Percentiles rank a stretch among this genome's conserved stretches.
Evolutionary conservation across 2,888 invertebrate species (phyloP).

Genomic region (Blastobasis adustella): DNA sequence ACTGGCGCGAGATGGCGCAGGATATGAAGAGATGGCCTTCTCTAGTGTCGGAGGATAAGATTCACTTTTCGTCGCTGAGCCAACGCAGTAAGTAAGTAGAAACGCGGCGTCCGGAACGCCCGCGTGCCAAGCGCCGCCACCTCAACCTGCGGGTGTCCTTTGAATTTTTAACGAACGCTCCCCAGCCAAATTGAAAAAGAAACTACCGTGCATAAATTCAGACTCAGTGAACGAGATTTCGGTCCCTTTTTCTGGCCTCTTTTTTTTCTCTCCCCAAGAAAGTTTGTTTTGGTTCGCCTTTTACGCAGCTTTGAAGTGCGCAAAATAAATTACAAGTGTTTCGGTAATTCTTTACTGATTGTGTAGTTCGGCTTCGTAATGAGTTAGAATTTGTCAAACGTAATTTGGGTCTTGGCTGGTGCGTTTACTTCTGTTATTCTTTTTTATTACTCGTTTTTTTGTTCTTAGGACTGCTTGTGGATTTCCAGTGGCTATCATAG

Average conservation of each 20-base stretch:
- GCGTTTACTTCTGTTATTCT: too few species aligned
- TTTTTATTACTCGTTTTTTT: too few species aligned
- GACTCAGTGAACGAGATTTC: conserved; percentile 15
- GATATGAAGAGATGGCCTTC: too few species aligned
- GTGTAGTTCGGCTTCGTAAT: too few species aligned
- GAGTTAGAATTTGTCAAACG: too few species aligned
- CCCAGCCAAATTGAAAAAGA: conserved; percentile 18
- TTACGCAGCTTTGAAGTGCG: conserved; percentile 5
- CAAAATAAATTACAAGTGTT: conserved; percentile 6
- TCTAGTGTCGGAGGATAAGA: too few species aligned
- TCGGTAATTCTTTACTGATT: neutral
- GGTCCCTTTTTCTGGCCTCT: conserved; percentile 1
- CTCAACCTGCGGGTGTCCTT: conserved; percentile 9
- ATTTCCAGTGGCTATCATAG: too few species aligned
- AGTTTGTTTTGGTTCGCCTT: conserved; percentile 8
- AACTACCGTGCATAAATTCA: conserved; percentile 16
- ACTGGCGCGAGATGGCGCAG: too few species aligned
- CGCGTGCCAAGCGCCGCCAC: conserved; percentile 3
- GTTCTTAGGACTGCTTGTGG: too few species aligned
- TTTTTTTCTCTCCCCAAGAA: conserved; percentile 4
- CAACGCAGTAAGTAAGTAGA: neutral
- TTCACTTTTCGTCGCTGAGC: too few species aligned
- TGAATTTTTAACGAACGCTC: conserved; percentile 19
- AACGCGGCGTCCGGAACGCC: conserved; percentile 6
- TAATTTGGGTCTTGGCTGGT: too few species aligned